Conservation (phyloP, 2,797 vertebrate genomes). For the Pangasius larnaudii region DNA sequence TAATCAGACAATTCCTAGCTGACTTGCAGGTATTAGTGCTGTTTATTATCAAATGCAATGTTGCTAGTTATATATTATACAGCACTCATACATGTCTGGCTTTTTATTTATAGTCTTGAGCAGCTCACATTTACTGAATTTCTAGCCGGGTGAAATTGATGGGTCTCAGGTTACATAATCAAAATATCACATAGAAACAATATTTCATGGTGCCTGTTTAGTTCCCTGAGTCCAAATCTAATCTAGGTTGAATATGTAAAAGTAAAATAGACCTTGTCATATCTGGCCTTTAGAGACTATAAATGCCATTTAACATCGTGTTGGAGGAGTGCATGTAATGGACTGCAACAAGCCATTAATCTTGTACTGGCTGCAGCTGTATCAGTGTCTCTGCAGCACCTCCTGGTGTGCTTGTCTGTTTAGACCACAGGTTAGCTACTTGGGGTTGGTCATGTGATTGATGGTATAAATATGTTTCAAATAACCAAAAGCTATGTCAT, state of each 20-base stretch:
- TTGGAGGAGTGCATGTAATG: conserved; percentile 1
- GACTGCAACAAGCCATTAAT: conserved; percentile 2
- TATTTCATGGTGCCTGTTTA: neutral
- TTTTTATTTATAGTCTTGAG: neutral
- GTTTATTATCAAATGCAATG: conserved; percentile 3
- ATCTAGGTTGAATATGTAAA: neutral
- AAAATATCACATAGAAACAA: neutral
- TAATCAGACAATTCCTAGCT: neutral
- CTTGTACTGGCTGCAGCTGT: neutral
- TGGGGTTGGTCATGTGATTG: neutral
- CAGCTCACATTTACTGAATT: neutral
- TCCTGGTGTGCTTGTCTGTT: conserved; percentile 37
- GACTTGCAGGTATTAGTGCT: neutral
- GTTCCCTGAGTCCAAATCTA: neutral
- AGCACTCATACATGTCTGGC: neutral
- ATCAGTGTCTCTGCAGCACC: conserved; percentile 47
- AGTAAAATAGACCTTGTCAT: conserved; percentile 7
- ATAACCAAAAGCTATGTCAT: neutral
- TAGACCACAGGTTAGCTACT: neutral
- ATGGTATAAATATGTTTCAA: conserved; percentile 11
- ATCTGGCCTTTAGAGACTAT: conserved; percentile 7
- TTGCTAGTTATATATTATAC: neutral
- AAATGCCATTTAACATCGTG: conserved; percentile 10
- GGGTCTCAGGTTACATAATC: neutral
- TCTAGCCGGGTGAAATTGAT: neutral